These are phyloP conservation scores for Fukomys damarensis DNA, from an alignment of 2,113 vertebrate species.

Conservation along the genomic window DNA sequence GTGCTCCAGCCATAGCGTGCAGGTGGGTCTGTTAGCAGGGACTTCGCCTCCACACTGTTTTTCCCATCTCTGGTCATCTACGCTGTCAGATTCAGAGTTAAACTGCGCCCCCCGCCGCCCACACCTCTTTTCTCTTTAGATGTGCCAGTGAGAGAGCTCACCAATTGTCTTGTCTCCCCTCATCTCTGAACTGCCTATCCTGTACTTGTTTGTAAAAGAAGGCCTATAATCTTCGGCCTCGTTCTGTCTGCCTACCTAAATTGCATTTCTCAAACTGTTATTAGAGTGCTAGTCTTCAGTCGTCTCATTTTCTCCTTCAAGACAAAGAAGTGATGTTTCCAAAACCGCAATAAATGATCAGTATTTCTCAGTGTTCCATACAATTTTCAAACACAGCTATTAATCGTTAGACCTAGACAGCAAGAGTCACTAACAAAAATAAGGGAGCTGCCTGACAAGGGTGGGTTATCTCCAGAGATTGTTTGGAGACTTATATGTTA, in stretches of 20 bases:
- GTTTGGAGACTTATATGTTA: not conserved
- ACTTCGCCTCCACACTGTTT: not conserved
- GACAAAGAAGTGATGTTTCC: not conserved
- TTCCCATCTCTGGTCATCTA: not conserved
- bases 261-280: not conserved
- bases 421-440: not conserved
- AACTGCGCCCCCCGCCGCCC: not conserved
- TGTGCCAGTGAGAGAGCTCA: not conserved
- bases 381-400: not conserved
- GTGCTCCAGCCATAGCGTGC: not conserved
- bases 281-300: not conserved
- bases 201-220: not conserved
- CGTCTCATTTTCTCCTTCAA: not conserved
- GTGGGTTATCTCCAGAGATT: not conserved
- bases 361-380: not conserved
- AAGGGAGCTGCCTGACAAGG: not conserved
- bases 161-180: not conserved
- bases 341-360: constrained; percentile 8
- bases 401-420: not conserved
- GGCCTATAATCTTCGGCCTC: not conserved
- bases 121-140: not conserved
- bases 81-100: not conserved
- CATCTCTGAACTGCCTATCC: not conserved
- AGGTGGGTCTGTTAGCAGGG: constrained; percentile 20
- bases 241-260: not conserved